Evolutionary conservation across 2,113 vertebrate species (phyloP), one percentile per base, ranked within the genome.

Genomic region (Clinocottus analis): DNA sequence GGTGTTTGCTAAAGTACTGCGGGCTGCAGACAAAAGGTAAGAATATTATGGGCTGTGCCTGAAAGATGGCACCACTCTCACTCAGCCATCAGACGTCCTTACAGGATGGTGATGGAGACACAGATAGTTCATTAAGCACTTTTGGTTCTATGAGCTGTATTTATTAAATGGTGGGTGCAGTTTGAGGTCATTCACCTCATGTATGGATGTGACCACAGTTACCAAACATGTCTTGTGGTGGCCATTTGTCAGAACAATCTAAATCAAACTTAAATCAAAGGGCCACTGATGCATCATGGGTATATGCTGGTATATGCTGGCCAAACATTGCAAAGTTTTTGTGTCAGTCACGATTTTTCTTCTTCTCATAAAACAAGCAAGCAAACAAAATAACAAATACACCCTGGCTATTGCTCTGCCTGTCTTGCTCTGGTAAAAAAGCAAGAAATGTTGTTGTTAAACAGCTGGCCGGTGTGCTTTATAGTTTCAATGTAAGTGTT

Each of bases 1-100:
- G 94, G 98, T 99, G 90, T 99, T 99, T 93, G 97, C 97, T 64
- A 99, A 99, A 95, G 98, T 99, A 75, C 95, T 99, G 75, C 94
- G 98, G 87, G 98, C 98, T 85, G 96, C 98, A 92, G 98, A 99
- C 93, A 99, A 99, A 97, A 97, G 98, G 98, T 99, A 93, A 94
- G 83, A 16, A 37, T 25, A 55, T 7, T 16, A 45, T 31, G 23
- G 11, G 17, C 58, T 47, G n/a, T 43, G 3, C 39, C 19, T 64
- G 39, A 62, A 60, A 63, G 29, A 27, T 41, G 8, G 33, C 35
- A 41, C 27, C 60, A 12, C 3, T 11, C 19, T 53, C 60, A 13
- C 3, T 6, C 37, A 27, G 39, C 58, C 71, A 27, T 69, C 29
- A 1, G 14, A 16, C 27, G 8, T 68, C 35, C 60, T 21, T 1